Conservation (phyloP, 2,888 invertebrate species). For the Epiblema foenella region DNA sequence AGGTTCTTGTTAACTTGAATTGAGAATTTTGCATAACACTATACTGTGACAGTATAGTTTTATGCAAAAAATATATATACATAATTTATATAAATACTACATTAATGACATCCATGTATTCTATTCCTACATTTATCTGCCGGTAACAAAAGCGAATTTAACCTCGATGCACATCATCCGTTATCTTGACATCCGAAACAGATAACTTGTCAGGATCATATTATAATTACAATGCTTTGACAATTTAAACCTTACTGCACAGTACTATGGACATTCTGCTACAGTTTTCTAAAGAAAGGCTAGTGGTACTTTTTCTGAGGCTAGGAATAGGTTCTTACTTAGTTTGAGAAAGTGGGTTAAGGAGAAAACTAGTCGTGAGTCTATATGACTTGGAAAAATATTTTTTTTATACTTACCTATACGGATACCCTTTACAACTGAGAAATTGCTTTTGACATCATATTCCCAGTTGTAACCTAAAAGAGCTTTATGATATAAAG, state of each 20-base stretch:
- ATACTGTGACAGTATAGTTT: no score
- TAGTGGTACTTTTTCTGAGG: slow-evolving; percentile 1
- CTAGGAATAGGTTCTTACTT: slow-evolving; percentile 6
- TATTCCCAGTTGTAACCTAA: no score
- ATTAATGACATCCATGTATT: background rate
- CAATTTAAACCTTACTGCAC: slow-evolving; percentile 46
- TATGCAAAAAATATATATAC: no score
- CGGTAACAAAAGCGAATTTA: slow-evolving; percentile 40
- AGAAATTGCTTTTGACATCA: no score
- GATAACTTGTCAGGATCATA: slow-evolving; percentile 45
- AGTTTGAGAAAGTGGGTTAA: slow-evolving; percentile 17
- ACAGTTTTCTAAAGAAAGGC: slow-evolving; percentile 6
- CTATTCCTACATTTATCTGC: slow-evolving; percentile 6
- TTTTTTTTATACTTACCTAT: no score
- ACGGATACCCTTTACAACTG: background rate
- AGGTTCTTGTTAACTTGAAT: no score
- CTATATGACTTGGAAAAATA: slow-evolving; percentile 15
- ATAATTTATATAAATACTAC: background rate
- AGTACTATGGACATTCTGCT: background rate
- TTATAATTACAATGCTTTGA: slow-evolving; percentile 47
- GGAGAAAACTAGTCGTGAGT: slow-evolving; percentile 25
- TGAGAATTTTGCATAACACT: no score
- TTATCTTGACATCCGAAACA: slow-evolving; percentile 64
- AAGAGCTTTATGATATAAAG: no score
- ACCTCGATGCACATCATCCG: slow-evolving; percentile 55